These are phyloP conservation scores for Flabesymbios commensalis DNA, from an alignment of 2,888 invertebrate genomes.

Conservation along the genomic window DNA sequence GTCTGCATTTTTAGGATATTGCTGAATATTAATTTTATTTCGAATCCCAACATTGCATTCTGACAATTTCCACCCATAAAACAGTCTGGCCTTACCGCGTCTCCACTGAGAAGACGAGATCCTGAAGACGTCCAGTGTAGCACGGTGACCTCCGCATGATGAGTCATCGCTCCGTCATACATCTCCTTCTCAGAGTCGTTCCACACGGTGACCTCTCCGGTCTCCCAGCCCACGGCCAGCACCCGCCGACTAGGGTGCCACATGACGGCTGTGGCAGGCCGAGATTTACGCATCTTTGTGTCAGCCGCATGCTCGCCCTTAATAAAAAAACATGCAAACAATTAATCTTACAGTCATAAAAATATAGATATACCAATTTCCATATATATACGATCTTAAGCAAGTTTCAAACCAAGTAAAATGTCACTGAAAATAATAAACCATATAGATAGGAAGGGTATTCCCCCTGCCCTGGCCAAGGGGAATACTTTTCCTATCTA, in stretches of 20 bases:
- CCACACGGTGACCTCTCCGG: constrained; percentile 86
- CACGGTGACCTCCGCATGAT: constrained; percentile 66
- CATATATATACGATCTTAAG: too few species aligned
- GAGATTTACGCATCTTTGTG: constrained; percentile 46
- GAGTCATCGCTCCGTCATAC: constrained; percentile 66
- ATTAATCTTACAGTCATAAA: too few species aligned
- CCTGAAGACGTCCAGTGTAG: constrained; percentile 78
- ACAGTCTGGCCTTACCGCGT: constrained; percentile 76
- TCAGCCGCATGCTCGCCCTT: constrained; percentile 54
- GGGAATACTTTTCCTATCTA: too few species aligned
- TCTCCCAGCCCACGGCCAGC: constrained; percentile 88
- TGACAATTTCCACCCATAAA: too few species aligned
- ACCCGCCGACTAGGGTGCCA: constrained; percentile 89
- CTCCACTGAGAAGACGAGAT: constrained; percentile 82
- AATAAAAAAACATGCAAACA: background rate
- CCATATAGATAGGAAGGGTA: too few species aligned
- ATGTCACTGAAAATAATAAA: too few species aligned
- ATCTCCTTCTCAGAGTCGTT: constrained; percentile 65
- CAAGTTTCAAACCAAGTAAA: too few species aligned
- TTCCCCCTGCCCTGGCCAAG: too few species aligned
- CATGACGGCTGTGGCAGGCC: constrained; percentile 45
- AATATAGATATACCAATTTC: too few species aligned
- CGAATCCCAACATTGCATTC: too few species aligned
- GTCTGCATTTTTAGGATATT: too few species aligned
- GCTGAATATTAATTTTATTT: too few species aligned